Base-by-base conservation (phyloP, 2,888 invertebrate species). In the Neoaliturus tenellus region DNA sequence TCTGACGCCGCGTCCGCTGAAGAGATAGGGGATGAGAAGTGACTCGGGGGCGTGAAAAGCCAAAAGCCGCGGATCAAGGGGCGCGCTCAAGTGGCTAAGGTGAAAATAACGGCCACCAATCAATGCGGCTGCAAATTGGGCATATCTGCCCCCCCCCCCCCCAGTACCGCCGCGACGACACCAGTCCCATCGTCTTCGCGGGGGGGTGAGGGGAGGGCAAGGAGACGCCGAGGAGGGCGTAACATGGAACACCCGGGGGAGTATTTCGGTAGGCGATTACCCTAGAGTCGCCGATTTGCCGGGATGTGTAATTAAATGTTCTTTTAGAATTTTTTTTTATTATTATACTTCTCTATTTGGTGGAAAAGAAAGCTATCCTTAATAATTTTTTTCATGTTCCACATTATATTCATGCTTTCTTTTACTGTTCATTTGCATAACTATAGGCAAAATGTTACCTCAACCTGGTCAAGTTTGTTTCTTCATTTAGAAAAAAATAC, bases 71-170 rank as follows among this genome's bases (percentile, higher is more conserved):
- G 48, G 75, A 44, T 75, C 44, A 75, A 44, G 75, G 41, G 44
- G 28, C 28, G 75, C 41, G 48, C 41, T 44, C 44, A 23, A 75
- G 75, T 75, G 75, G 48, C 28, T 48, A 44, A 75, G 75, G 75
- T 75, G 75, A 75, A 75, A 75, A 75, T 71, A 71, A 71, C 71
- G 71, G 71, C 71, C 48, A 20, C 55, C 55, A 78, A 78, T 78
- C 78, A 78, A 78, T 78, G 78, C 39, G 20, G n/a, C 48, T 28
- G 55, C 78, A 78, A 78, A 78, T 78, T 78, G 78, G 78, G 78
- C 78, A 78, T 78, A 78, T 78, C 78, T 78, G 78, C 31, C 33
- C 55, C 31, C 28, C 31, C 62, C 62, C 62, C 62, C 12, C n/a
- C 51, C 51, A 8, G 4, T 4, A 4, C 39, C 39, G 39, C 6